A percentile compares a stretch with the other conserved stretches of the same genome.
phyloP scores from a whole-genome alignment of 2,797 vertebrate genomes.

The Sebastes nivosus region DNA sequence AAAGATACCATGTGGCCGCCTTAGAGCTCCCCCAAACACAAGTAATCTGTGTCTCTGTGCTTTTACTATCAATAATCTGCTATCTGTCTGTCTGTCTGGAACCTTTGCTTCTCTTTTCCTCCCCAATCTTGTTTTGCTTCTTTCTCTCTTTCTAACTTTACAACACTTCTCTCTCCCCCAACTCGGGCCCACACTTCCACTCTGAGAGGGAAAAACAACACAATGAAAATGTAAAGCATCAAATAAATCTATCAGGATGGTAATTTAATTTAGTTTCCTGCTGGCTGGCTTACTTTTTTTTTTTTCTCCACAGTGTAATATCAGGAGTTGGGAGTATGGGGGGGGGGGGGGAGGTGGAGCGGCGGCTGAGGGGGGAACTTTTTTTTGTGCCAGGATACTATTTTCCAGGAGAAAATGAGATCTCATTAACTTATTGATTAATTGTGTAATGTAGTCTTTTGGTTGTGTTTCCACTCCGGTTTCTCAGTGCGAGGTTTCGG shows the following conservation, averaged over 20 bases:
- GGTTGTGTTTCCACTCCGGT: conserved; percentile 62
- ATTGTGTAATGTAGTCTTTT: conserved; percentile 82
- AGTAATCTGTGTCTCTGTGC: conserved; percentile 38
- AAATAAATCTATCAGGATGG: conserved; percentile 85
- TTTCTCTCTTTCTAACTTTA: conserved; percentile 57
- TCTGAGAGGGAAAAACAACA: conserved; percentile 77
- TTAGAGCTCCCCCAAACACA: conserved; percentile 10
- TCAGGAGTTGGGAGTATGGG: conserved; percentile 34
- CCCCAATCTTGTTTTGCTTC: conserved; percentile 37
- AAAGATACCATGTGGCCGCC: too few relatives aligned
- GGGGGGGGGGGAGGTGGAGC: conserved; percentile 7
- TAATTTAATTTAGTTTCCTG: conserved; percentile 86
- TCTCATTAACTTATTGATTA: conserved; percentile 88
- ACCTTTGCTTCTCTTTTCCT: conserved; percentile 29
- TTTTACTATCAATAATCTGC: conserved; percentile 59
- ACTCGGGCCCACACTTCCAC: conserved; percentile 54
- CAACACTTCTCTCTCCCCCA: conserved; percentile 57
- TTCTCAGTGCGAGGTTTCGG: conserved; percentile 51
- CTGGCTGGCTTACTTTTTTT: conserved; percentile 79
- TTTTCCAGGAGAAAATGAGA: conserved; percentile 81
- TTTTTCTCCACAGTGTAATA: conserved; percentile 78
- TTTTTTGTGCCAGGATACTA: conserved; percentile 70
- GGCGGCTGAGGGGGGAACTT: conserved; percentile 72
- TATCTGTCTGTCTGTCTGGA: conserved; percentile 52
- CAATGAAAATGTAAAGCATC: conserved; percentile 82